Base-by-base conservation (phyloP, 2,888 invertebrate species). In the Elmis aenea region DNA sequence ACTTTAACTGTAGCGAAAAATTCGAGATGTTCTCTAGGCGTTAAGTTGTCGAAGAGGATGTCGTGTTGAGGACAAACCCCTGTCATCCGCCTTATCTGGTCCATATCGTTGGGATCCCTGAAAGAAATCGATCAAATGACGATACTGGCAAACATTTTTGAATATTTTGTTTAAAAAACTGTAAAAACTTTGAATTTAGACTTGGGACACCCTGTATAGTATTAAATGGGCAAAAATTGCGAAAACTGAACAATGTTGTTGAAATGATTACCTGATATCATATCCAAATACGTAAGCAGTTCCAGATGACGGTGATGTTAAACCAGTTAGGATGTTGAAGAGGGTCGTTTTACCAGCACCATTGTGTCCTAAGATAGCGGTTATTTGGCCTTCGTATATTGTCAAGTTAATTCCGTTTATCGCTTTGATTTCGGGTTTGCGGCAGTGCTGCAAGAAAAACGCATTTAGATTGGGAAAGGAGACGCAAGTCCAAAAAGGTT, bases 21-120 rank as follows among this genome's bases (percentile, higher is more conserved):
- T 54, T 80, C 74, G 11, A 91, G 71, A 63, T 91, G 90, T 58
- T 91, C 89, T 31, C 75, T 74, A 0, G 85, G 84, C 0, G 87
- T 85, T 3, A 91, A 71, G 18, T 81, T 70, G 55, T 87, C 85
- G 58, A 89, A 88, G 3, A 90, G 73, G 4, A 89, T 84, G 52
- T 91, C 87, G 55, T 88, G 85, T 60, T 91, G 90, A 0, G 89
- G 88, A 64, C 91, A 91, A 3, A 90, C 84, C 0, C 90, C 90
- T 0, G 85, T 87, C 82, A 86, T 85, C 55, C 81, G 75, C 5
- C 88, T 74, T 31, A 90, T 83, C 62, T 80, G 76, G 46, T 78
- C 75, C 83, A 88, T 81, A 57, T 86, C 85, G 49, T 79, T 79
- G 2, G 82, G 77, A 58, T 87, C 80, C 48, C 81, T 79, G 54